Percentiles rank a stretch among this genome's conserved stretches.
Conservation (phyloP, 2,113 vertebrate genomes). For the Mungos mungo region DNA sequence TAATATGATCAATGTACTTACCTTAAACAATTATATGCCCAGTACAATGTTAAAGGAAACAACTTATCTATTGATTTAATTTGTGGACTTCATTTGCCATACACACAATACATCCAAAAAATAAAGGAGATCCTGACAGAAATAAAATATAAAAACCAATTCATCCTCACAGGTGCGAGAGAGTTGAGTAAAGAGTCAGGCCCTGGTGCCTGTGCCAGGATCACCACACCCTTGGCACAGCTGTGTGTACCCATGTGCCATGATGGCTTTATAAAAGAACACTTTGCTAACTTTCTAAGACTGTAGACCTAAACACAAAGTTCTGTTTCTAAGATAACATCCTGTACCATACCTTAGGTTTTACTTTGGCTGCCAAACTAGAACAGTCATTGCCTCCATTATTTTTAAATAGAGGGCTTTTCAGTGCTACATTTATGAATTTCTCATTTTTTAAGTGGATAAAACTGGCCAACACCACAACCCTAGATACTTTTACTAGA, state of each 20-base stretch:
- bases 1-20: not conserved
- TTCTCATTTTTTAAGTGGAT: slow-evolving; percentile 39
- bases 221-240: not conserved
- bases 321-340: slow-evolving; percentile 67
- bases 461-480: slow-evolving; percentile 56
- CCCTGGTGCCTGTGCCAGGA: not conserved
- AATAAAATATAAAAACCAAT: not conserved
- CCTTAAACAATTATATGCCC: not conserved
- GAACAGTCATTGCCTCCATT: not conserved
- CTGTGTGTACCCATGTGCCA: not conserved
- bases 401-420: slow-evolving; percentile 28
- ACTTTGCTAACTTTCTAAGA: not conserved
- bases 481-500: slow-evolving; percentile 43
- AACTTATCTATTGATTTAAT: not conserved
- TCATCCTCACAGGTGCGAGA: not conserved
- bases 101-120: not conserved
- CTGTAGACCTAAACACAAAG: slow-evolving; percentile 21
- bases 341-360: slow-evolving; percentile 16
- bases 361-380: slow-evolving; percentile 34
- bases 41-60: not conserved
- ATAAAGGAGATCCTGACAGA: not conserved
- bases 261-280: not conserved
- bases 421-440: slow-evolving; percentile 4
- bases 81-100: not conserved
- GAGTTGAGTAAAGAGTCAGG: not conserved